Evolutionary conservation across 2,113 vertebrate species (phyloP).

Genomic region (Melanostigma gelatinosum): DNA sequence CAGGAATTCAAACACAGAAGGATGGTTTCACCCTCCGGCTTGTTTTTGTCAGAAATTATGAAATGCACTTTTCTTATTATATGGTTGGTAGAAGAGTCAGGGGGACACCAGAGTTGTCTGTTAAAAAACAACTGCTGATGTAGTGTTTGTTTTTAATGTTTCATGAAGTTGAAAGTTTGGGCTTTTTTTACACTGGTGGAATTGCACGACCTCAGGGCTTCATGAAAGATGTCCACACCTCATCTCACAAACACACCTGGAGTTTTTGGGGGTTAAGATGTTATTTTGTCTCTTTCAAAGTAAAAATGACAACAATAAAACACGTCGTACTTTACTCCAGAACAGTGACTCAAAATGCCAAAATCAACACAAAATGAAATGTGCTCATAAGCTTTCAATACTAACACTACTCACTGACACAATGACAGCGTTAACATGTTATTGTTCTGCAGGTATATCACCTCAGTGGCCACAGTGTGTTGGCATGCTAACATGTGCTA

Average conservation of each 20-base stretch:
- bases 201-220: not conserved
- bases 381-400: too few species aligned
- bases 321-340: too few species aligned
- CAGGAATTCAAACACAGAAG: slow-evolving; percentile 23
- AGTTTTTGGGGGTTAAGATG: not conserved
- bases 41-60: slow-evolving; percentile 10
- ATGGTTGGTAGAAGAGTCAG: not conserved
- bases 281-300: not conserved
- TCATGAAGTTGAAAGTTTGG: not conserved
- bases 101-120: too few species aligned
- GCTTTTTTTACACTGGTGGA: not conserved
- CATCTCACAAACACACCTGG: not conserved
- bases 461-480: not conserved
- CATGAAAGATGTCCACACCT: not conserved
- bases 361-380: too few species aligned
- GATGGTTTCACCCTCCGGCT: slow-evolving; percentile 6
- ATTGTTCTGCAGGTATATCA: not conserved
- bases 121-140: too few species aligned
- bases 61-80: slow-evolving; percentile 6
- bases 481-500: not conserved
- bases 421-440: not conserved
- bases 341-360: too few species aligned
- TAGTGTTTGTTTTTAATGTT: not conserved
- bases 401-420: not conserved
- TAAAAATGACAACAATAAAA: not conserved